Conservation (phyloP, 2,888 invertebrate genomes). For the Pemphredon lugubris region DNA sequence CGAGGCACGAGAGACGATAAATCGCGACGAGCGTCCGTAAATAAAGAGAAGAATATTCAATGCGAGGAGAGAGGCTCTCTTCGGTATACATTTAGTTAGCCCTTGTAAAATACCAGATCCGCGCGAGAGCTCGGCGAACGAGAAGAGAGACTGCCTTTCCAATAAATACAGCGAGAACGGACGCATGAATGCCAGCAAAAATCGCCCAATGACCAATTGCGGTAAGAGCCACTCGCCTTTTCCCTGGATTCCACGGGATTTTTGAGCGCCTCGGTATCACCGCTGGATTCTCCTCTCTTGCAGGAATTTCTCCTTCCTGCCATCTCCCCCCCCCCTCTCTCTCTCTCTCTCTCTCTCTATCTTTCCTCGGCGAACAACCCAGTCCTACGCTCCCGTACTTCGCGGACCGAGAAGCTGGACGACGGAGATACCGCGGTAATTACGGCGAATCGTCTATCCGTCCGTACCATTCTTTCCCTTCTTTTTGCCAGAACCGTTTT, state of each 20-base stretch:
- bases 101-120: conserved; percentile 50
- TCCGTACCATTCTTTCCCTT: conserved; percentile 1
- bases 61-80: conserved; percentile 68
- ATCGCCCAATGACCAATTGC: conserved; percentile 77
- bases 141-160: conserved; percentile 71
- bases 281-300: conserved; percentile 60
- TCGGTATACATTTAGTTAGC: conserved; percentile 50
- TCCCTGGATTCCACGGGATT: conserved; percentile 71
- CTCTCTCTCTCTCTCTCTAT: conserved; percentile 7
- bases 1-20: conserved; percentile 67
- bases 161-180: conserved; percentile 76
- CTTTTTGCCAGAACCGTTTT: neutral
- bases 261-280: conserved; percentile 65
- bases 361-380: too few relatives aligned
- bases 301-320: conserved; percentile 52
- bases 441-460: conserved; percentile 36
- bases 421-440: conserved; percentile 62
- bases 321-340: conserved; percentile 25
- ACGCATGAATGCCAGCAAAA: conserved; percentile 78
- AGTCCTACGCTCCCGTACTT: neutral
- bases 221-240: conserved; percentile 67
- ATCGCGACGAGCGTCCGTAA: conserved; percentile 74
- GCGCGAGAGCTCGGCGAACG: conserved; percentile 18
- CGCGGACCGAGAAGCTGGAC: conserved; percentile 15
- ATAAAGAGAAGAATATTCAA: conserved; percentile 78